A percentile compares a stretch with the other conserved stretches of the same genome.
phyloP scores from a whole-genome alignment of 2,797 vertebrate genomes.

The Aeoliscus strigatus region DNA sequence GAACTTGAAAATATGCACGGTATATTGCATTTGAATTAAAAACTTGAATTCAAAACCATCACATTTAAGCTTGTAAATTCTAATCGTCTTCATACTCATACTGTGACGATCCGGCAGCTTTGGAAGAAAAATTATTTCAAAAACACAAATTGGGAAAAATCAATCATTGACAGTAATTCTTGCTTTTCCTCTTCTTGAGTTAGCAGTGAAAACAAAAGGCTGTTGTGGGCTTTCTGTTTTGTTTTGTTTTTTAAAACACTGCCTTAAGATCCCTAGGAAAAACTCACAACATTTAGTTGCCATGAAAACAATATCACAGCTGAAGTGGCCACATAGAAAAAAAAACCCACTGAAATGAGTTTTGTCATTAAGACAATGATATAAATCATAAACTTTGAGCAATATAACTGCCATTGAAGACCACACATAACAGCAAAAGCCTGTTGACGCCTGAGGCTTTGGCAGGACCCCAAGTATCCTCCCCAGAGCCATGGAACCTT shows the following conservation, averaged over 20 bases:
- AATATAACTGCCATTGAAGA: constrained; percentile 67
- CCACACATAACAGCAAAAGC: constrained; percentile 68
- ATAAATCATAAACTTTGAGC: constrained; percentile 58
- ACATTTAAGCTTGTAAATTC: neutral
- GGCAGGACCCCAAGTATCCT: constrained; percentile 66
- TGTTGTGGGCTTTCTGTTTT: no score
- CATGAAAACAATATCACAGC: constrained; percentile 28
- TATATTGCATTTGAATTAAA: neutral
- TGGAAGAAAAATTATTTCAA: constrained; percentile 1
- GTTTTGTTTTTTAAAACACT: no score
- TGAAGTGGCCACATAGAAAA: constrained; percentile 40
- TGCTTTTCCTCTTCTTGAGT: no score
- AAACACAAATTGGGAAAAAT: no score
- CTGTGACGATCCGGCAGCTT: neutral
- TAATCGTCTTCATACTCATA: neutral
- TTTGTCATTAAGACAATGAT: constrained; percentile 56
- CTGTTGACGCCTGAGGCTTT: constrained; percentile 76
- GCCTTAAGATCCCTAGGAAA: no score
- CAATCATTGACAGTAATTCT: no score
- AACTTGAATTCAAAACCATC: no score
- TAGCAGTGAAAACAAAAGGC: no score
- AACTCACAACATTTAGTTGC: constrained; percentile 6
- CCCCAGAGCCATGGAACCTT: constrained; percentile 66
- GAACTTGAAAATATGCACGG: neutral
- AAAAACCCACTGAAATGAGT: constrained; percentile 30